Evolutionary conservation across 2,888 invertebrate genomes (phyloP).

Genomic region (Melikaiella ostensackeni): DNA sequence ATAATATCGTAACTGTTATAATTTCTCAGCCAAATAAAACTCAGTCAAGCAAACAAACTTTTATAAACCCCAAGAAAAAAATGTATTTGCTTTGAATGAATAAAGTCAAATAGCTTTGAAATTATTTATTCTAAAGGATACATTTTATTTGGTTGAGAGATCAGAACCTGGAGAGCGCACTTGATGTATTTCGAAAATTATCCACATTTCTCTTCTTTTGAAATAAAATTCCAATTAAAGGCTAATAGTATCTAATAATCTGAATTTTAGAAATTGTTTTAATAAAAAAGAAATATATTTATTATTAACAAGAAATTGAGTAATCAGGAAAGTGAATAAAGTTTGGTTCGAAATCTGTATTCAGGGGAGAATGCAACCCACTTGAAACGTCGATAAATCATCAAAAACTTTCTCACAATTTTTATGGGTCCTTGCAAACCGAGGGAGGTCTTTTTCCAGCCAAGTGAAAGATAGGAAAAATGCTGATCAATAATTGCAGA

Average conservation of each 20-base stretch:
- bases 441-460: constrained; percentile 22
- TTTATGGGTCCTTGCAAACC: constrained; percentile 29
- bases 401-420: constrained; percentile 30
- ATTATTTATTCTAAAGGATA: not conserved
- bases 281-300: not conserved
- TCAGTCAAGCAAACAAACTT: not conserved
- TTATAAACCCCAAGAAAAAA: constrained; percentile 7
- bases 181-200: not conserved
- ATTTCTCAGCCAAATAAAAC: not conserved
- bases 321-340: not conserved
- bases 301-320: not conserved
- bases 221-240: too few relatives aligned
- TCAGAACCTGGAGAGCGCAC: constrained; percentile 1
- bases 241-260: too few relatives aligned
- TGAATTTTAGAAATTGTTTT: too few relatives aligned
- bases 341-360: not conserved
- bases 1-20: not conserved
- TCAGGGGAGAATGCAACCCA: constrained; percentile 6
- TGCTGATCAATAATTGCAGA: constrained; percentile 1
- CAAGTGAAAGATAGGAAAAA: constrained; percentile 3
- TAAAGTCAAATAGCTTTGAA: not conserved
- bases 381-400: constrained; percentile 7
- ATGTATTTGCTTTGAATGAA: constrained; percentile 3
- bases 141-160: not conserved
- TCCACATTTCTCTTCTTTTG: too few relatives aligned